phyloP scores from a whole-genome alignment of 2,113 vertebrate species.

The Neofelis nebulosa region DNA sequence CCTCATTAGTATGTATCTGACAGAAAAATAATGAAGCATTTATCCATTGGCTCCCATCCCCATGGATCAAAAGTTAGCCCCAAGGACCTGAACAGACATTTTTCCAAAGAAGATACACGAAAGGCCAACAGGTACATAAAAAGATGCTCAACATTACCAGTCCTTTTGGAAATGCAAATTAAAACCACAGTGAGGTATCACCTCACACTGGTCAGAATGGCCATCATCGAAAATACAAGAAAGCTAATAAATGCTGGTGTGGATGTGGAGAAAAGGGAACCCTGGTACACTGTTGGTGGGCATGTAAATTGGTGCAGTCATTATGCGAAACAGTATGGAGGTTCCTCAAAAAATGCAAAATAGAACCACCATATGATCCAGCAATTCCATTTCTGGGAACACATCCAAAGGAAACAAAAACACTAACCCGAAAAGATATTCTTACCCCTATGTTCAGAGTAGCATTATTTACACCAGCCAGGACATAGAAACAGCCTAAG shows the following conservation, averaged over 20 bases:
- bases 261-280: not conserved
- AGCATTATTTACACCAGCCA: not conserved
- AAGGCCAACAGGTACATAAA: not conserved
- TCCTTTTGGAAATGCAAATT: not conserved
- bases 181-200: not conserved
- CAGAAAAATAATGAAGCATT: not conserved
- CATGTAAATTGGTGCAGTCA: not conserved
- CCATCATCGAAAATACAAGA: not conserved
- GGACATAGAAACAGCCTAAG: not conserved
- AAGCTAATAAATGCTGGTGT: not conserved
- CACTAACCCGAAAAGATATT: not conserved
- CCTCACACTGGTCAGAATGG: not conserved
- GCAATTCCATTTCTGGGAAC: not conserved
- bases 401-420: not conserved
- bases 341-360: not conserved
- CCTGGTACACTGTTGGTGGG: not conserved
- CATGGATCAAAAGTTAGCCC: not conserved
- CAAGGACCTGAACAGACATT: not conserved
- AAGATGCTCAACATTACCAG: not conserved
- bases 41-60: not conserved
- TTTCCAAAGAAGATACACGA: not conserved
- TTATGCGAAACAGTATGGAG: not conserved
- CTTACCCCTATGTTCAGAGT: not conserved
- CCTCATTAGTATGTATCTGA: not conserved
- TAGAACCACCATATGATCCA: not conserved